Evolutionary conservation across 2,113 vertebrate species (phyloP).

Genomic region (Nibea albiflora): DNA sequence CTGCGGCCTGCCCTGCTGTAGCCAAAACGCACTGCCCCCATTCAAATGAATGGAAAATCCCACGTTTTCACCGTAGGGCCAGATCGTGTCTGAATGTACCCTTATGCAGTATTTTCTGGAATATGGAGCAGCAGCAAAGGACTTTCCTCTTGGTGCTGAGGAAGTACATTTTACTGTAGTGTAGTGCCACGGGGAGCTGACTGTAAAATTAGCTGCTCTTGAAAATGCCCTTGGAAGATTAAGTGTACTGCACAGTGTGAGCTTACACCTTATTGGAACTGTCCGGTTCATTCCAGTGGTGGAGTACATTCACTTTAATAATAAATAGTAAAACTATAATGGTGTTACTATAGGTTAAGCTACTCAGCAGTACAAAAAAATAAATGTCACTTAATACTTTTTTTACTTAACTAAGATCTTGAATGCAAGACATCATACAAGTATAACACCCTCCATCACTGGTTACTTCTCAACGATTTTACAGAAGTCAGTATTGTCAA

Average conservation of each 20-base stretch:
- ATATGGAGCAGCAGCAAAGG: constrained; percentile 41
- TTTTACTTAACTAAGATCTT: background rate
- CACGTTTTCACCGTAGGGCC: too few species aligned
- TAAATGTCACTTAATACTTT: background rate
- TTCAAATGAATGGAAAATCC: too few species aligned
- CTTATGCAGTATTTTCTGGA: constrained; percentile 1
- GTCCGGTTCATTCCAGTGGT: background rate
- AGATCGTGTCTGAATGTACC: too few species aligned
- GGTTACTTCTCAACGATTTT: constrained; percentile 5
- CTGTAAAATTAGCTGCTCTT: constrained; percentile 68
- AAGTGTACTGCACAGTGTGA: constrained; percentile 40
- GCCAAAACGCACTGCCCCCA: too few species aligned
- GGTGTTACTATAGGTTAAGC: background rate
- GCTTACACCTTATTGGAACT: constrained; percentile 30
- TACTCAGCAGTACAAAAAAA: background rate
- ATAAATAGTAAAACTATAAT: too few species aligned
- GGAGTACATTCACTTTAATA: too few species aligned
- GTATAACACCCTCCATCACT: background rate
- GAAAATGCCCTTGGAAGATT: constrained; percentile 64
- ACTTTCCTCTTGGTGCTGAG: constrained; percentile 52
- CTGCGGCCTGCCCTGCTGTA: too few species aligned
- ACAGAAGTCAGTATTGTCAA: constrained; percentile 1
- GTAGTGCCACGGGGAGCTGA: constrained; percentile 45
- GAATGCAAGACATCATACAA: background rate
- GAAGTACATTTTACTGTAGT: constrained; percentile 39